These are phyloP conservation scores for Diuraphis noxia DNA, from an alignment of 1,140 invertebrate species.

Conservation along the genomic window DNA sequence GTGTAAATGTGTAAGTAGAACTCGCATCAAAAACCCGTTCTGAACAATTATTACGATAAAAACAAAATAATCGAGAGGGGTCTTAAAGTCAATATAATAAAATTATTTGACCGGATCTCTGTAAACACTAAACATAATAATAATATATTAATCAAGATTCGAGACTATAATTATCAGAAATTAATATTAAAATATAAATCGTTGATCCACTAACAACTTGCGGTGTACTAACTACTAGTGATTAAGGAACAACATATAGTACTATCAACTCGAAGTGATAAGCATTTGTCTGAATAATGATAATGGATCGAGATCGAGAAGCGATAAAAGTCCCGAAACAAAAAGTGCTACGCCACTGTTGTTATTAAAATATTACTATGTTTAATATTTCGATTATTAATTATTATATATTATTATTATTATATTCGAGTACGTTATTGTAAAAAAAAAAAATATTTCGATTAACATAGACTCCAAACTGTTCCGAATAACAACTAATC, in stretches of 20 bases:
- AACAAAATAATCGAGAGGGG: not conserved
- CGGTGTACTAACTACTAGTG: not conserved
- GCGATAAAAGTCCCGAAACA: not conserved
- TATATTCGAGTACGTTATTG: too few species aligned
- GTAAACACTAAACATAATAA: too few species aligned
- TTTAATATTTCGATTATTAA: too few species aligned
- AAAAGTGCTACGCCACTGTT: not conserved
- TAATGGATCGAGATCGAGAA: not conserved
- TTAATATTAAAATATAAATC: not conserved
- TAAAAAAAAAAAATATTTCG: too few species aligned
- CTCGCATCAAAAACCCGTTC: not conserved
- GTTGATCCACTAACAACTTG: not conserved
- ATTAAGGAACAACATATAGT: too few species aligned
- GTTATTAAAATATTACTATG: too few species aligned
- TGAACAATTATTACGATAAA: not conserved
- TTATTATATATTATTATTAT: too few species aligned
- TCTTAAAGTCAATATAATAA: not conserved
- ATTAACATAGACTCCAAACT: too few species aligned
- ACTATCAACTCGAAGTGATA: not conserved
- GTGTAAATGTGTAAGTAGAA: not conserved
- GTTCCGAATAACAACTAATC: too few species aligned
- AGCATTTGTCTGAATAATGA: not conserved
- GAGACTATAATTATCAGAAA: not conserved
- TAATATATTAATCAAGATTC: not conserved
- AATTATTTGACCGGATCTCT: too few species aligned